Conservation (phyloP, 2,113 vertebrate species). For the Corydoras maculifer region DNA sequence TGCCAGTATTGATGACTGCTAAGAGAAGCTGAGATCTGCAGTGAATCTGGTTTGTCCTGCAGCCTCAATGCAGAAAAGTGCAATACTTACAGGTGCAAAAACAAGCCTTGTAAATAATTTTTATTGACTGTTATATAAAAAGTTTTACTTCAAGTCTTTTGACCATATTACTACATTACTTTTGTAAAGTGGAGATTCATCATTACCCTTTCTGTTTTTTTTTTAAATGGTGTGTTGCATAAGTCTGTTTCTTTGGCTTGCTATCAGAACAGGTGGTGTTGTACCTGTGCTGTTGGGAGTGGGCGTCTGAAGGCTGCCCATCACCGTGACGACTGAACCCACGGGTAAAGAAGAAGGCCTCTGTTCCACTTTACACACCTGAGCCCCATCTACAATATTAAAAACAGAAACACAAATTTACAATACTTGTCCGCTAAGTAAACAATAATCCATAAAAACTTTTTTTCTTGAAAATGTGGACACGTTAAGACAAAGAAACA, state of each 20-base stretch:
- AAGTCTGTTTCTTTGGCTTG: neutral
- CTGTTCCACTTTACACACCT: constrained; percentile 90
- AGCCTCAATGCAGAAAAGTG: too few species aligned
- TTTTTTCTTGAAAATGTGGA: neutral
- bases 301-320: constrained; percentile 90
- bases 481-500: too few species aligned
- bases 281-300: constrained; percentile 98
- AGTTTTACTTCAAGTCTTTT: too few species aligned
- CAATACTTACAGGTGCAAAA: too few species aligned
- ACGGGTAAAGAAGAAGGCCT: constrained; percentile 91
- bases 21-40: constrained; percentile 8
- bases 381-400: constrained; percentile 72
- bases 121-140: too few species aligned
- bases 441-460: too few species aligned
- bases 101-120: too few species aligned
- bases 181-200: too few species aligned
- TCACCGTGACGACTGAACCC: constrained; percentile 84
- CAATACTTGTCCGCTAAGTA: too few species aligned
- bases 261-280: neutral
- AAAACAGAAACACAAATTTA: constrained; percentile 19
- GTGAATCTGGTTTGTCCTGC: constrained; percentile 1
- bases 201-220: too few species aligned
- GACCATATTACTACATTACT: too few species aligned
- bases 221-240: too few species aligned
- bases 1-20: constrained; percentile 18